Conservation (phyloP, 2,888 invertebrate species). For the Lapara coniferarum region DNA sequence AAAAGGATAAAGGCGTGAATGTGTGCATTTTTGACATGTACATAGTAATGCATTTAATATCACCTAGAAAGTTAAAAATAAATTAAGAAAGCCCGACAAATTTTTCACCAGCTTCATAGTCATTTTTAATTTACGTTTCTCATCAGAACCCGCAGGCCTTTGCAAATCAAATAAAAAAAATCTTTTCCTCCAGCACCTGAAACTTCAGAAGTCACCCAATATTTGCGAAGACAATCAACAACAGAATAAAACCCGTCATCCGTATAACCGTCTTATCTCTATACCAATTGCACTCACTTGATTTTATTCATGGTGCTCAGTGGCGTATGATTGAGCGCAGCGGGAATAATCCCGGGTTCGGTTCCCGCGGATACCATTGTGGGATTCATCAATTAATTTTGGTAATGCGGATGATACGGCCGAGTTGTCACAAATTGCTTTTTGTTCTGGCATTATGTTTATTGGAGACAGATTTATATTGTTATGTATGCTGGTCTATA, state of each 20-base stretch:
- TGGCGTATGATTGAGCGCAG: slow-evolving; percentile 30
- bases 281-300: slow-evolving; percentile 19
- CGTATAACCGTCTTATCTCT: slow-evolving; percentile 14
- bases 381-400: slow-evolving; percentile 46
- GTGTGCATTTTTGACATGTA: too few relatives aligned
- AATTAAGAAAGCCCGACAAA: too few relatives aligned
- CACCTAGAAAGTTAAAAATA: too few relatives aligned
- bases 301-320: slow-evolving; percentile 26
- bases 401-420: slow-evolving; percentile 55
- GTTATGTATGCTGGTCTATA: not conserved
- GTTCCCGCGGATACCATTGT: slow-evolving; percentile 47
- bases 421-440: slow-evolving; percentile 36
- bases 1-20: too few relatives aligned
- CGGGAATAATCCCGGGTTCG: slow-evolving; percentile 37
- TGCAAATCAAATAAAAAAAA: too few relatives aligned
- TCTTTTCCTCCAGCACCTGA: not conserved
- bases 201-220: not conserved
- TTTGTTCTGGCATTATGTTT: slow-evolving; percentile 23
- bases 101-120: too few relatives aligned
- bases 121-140: too few relatives aligned
- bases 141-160: too few relatives aligned
- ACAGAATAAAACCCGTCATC: not conserved
- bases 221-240: not conserved
- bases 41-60: too few relatives aligned
- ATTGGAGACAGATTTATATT: slow-evolving; percentile 15